These are phyloP conservation scores for Lepidurus arcticus DNA, from an alignment of 1,140 invertebrate species.

Conservation along the genomic window DNA sequence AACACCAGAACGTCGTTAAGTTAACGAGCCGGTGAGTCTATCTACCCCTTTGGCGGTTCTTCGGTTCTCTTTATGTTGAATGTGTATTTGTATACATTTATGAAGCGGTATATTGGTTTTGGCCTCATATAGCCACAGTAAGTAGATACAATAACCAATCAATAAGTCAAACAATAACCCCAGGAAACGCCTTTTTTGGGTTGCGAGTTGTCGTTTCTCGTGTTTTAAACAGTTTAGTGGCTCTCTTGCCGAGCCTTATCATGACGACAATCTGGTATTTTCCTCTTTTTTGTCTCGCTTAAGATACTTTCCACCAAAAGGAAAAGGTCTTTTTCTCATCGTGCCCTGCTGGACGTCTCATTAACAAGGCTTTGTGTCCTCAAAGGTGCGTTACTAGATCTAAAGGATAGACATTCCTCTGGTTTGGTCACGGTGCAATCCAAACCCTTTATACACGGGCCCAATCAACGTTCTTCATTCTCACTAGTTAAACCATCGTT, in stretches of 20 bases:
- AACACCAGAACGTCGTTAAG: slow-evolving; percentile 5
- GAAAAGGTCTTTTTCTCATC: not conserved
- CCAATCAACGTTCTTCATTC: too few species aligned
- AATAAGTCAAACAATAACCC: too few species aligned
- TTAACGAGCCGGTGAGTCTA: slow-evolving; percentile 3
- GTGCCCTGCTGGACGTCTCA: not conserved
- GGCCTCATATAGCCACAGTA: too few species aligned
- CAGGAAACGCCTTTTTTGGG: not conserved
- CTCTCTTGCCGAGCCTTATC: not conserved
- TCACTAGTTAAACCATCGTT: too few species aligned
- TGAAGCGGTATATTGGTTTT: too few species aligned
- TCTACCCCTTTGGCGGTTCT: not conserved
- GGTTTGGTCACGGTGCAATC: too few species aligned
- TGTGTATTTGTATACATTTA: too few species aligned
- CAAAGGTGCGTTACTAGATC: too few species aligned
- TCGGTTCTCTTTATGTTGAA: not conserved
- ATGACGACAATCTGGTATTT: not conserved
- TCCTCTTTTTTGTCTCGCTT: not conserved
- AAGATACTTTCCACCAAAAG: not conserved
- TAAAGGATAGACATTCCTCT: too few species aligned
- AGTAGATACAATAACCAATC: too few species aligned
- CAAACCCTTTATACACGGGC: too few species aligned
- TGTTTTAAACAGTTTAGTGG: not conserved
- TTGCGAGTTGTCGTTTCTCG: not conserved
- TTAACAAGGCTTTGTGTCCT: too few species aligned